Percentiles rank a stretch among this genome's conserved stretches.
phyloP scores from a whole-genome alignment of 2,113 vertebrate genomes.

The Cynopterus brachyotis region DNA sequence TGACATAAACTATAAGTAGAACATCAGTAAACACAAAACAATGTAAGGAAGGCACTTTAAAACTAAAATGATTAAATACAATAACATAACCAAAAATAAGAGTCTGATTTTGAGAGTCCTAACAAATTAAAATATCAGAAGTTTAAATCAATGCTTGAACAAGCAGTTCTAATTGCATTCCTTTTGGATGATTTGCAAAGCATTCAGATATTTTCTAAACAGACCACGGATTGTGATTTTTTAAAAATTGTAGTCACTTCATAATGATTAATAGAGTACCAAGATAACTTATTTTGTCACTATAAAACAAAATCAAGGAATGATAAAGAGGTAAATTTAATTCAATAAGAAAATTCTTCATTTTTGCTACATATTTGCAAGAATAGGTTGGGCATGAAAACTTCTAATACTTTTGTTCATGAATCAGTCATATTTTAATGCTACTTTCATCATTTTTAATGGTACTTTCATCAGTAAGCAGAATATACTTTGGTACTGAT shows the following conservation, averaged over 20 bases:
- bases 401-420: conserved; percentile 39
- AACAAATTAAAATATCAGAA: conserved; percentile 19
- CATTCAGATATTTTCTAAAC: not conserved
- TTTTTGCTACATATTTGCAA: conserved; percentile 27
- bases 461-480: conserved; percentile 43
- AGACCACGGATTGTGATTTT: not conserved
- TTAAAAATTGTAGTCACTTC: not conserved
- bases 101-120: conserved; percentile 19
- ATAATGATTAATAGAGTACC: conserved; percentile 2
- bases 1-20: conserved; percentile 20
- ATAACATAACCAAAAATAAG: not conserved
- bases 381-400: conserved; percentile 11
- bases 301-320: conserved; percentile 16
- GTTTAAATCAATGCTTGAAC: not conserved
- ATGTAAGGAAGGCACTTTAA: not conserved
- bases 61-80: conserved; percentile 9
- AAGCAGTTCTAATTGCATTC: not conserved
- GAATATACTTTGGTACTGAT: not conserved
- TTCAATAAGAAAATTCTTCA: conserved; percentile 39
- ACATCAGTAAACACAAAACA: conserved; percentile 32
- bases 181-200: not conserved
- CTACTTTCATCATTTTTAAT: conserved; percentile 26
- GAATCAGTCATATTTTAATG: conserved; percentile 33
- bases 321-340: conserved; percentile 40
- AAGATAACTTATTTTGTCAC: conserved; percentile 21